phyloP scores from a whole-genome alignment of 2,797 vertebrate genomes.

The Naso thynnoides region DNA sequence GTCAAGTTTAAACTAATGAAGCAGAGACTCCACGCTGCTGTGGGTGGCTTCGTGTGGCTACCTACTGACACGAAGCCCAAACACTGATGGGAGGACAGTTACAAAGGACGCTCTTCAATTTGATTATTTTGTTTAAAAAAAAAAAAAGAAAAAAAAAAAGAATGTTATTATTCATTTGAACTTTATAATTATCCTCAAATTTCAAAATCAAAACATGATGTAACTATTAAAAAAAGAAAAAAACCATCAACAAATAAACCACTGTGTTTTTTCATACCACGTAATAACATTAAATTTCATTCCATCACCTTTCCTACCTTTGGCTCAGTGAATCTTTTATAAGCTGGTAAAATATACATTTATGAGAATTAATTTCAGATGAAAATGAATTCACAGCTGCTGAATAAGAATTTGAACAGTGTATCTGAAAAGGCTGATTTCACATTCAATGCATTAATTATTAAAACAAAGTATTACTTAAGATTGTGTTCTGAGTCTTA shows the following conservation, averaged over 20 bases:
- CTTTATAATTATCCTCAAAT: not conserved
- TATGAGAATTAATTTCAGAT: not conserved
- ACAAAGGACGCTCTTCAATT: too few relatives aligned
- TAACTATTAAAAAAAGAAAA: not conserved
- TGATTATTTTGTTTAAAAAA: too few relatives aligned
- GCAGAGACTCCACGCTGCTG: not conserved
- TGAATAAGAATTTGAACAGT: not conserved
- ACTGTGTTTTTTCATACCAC: too few relatives aligned
- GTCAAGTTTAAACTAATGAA: slow-evolving; percentile 1
- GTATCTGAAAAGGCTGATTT: not conserved
- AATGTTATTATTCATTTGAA: not conserved
- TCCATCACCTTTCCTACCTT: not conserved
- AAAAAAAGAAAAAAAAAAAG: too few relatives aligned
- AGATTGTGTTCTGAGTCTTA: not conserved
- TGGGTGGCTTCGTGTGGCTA: not conserved
- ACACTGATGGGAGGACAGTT: not conserved
- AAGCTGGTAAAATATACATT: not conserved
- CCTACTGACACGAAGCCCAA: too few relatives aligned
- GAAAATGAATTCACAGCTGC: not conserved
- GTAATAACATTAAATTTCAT: not conserved
- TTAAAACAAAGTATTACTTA: not conserved
- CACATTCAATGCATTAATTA: not conserved
- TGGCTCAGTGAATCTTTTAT: not conserved
- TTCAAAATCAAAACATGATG: not conserved
- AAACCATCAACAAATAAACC: too few relatives aligned